A percentile compares a stretch with the other conserved stretches of the same genome.
phyloP scores from a whole-genome alignment of 2,113 vertebrate species.

The Perognathus longimembris region DNA sequence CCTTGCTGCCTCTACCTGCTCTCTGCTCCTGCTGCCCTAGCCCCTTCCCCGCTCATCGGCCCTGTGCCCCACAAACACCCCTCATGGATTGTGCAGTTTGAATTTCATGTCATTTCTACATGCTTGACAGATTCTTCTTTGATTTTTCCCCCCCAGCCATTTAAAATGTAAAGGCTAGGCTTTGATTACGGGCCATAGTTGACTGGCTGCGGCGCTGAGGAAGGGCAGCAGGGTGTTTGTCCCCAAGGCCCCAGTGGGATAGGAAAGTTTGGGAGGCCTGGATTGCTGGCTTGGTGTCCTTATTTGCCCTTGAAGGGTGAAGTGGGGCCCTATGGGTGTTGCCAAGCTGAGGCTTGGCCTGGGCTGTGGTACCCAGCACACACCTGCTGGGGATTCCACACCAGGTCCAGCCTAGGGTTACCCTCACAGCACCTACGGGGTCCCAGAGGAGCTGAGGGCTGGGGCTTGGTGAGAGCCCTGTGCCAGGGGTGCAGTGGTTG shows the following conservation, averaged over 20 bases:
- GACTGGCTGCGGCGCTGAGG: not conserved
- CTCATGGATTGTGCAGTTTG: not conserved
- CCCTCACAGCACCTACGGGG: no score
- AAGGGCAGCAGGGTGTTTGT: no score
- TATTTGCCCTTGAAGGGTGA: not conserved
- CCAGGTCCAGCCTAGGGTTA: not conserved
- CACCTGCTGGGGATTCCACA: not conserved
- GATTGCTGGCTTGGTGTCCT: not conserved
- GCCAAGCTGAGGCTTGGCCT: no score
- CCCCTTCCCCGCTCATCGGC: no score
- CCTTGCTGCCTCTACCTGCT: no score
- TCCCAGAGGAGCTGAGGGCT: not conserved
- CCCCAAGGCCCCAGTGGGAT: no score
- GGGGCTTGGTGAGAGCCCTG: rapidly evolving
- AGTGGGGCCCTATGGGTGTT: not conserved
- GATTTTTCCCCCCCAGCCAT: not conserved
- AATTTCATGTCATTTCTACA: not conserved
- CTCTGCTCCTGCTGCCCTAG: no score
- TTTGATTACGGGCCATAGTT: no score
- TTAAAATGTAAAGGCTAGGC: not conserved
- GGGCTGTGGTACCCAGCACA: not conserved
- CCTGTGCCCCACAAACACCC: rapidly evolving
- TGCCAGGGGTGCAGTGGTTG: not conserved
- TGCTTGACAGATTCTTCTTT: not conserved
- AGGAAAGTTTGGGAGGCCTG: no score